Evolutionary conservation across 2,113 vertebrate genomes (phyloP).

Genomic region (Corvus moneduloides): DNA sequence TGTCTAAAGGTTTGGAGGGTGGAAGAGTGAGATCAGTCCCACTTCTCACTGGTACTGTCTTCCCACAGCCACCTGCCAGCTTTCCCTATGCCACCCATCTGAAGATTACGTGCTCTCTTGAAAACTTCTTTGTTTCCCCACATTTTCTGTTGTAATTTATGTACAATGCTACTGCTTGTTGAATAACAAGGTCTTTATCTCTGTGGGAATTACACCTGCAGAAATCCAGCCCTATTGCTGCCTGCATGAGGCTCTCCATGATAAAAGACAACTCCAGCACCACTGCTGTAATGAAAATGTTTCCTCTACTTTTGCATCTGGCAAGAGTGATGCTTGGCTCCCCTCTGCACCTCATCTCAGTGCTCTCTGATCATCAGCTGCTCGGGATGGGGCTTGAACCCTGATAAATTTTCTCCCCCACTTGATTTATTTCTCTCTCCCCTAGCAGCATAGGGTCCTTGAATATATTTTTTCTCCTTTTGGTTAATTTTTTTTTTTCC

Average conservation of each 20-base stretch:
- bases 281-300: background rate
- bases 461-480: background rate
- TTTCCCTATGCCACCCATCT: background rate
- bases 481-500: background rate
- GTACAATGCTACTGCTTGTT: background rate
- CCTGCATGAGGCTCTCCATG: background rate
- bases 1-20: background rate
- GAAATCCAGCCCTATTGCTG: background rate
- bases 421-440: background rate
- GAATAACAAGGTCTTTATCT: slow-evolving; percentile 47
- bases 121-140: slow-evolving; percentile 29
- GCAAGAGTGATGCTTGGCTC: background rate
- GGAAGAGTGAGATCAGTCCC: background rate
- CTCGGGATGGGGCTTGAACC: background rate
- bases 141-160: slow-evolving; percentile 40
- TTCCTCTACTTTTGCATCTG: background rate
- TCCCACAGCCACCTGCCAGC: accelerated
- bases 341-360: background rate
- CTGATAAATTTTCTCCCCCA: background rate
- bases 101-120: background rate
- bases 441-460: background rate
- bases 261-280: background rate
- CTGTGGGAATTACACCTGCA: slow-evolving; percentile 48
- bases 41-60: background rate
- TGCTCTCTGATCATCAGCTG: background rate